These are phyloP conservation scores for Numida meleagris DNA, from an alignment of 2,113 vertebrate species.

Conservation along the genomic window DNA sequence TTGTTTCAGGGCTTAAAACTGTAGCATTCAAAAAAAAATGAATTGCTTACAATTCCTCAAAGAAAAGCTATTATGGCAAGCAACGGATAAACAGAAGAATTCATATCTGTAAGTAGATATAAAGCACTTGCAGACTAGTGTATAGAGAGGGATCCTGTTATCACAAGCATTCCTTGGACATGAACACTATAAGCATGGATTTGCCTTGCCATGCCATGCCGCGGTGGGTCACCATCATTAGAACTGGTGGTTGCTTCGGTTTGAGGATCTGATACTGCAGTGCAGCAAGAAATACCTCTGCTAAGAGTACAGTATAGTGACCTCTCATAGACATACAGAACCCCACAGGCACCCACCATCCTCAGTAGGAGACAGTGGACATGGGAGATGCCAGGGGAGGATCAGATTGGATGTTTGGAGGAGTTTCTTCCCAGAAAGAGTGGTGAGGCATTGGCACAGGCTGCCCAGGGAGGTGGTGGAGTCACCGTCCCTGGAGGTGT, in stretches of 20 bases:
- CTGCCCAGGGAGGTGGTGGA: too few species aligned
- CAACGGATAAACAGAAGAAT: not conserved
- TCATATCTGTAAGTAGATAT: not conserved
- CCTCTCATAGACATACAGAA: not conserved
- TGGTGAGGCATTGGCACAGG: too few species aligned
- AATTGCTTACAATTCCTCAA: not conserved
- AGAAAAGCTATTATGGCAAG: not conserved
- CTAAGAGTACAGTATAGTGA: not conserved
- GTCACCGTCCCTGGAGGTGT: too few species aligned
- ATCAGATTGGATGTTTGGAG: too few species aligned
- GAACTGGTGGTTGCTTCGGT: not conserved
- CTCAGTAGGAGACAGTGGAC: not conserved
- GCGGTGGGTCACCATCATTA: not conserved
- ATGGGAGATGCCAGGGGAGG: too few species aligned
- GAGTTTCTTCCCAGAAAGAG: too few species aligned
- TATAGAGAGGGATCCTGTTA: not conserved
- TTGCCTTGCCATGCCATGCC: too few species aligned
- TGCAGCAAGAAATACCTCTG: not conserved
- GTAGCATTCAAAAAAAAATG: not conserved
- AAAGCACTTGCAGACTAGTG: not conserved
- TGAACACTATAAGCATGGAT: not conserved
- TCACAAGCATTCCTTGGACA: not conserved
- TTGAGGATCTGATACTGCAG: not conserved
- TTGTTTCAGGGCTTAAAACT: not conserved
- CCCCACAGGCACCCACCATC: not conserved